These are phyloP conservation scores for Peromyscus attwateri DNA, from an alignment of 2,797 vertebrate species.

Conservation along the genomic window DNA sequence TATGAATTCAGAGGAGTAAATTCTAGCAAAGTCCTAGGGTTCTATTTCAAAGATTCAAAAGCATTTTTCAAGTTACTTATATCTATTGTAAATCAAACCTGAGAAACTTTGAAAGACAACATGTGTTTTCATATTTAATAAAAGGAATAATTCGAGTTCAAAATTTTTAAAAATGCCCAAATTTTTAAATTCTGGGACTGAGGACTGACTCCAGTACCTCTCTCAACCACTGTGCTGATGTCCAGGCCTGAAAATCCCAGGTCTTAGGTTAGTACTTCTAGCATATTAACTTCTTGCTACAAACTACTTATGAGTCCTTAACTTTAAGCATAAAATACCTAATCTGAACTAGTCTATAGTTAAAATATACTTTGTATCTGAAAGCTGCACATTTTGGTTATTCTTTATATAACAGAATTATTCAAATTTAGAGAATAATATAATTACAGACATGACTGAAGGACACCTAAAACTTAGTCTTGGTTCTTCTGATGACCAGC, in stretches of 20 bases:
- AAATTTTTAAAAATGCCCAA: slow-evolving; percentile 14
- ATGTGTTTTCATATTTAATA: slow-evolving; percentile 63
- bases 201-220: neutral
- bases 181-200: neutral
- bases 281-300: neutral
- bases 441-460: neutral
- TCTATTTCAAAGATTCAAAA: slow-evolving; percentile 60
- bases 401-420: neutral
- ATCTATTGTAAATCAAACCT: slow-evolving; percentile 43
- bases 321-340: neutral
- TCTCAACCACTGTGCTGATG: neutral
- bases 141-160: slow-evolving; percentile 41
- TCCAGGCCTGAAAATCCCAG: neutral
- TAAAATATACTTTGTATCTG: slow-evolving; percentile 37
- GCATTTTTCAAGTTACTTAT: slow-evolving; percentile 62
- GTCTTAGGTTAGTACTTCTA: slow-evolving; percentile 23
- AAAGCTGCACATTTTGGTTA: slow-evolving; percentile 38
- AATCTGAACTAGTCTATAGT: slow-evolving; percentile 5
- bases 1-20: slow-evolving; percentile 56
- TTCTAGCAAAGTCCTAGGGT: slow-evolving; percentile 35
- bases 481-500: neutral
- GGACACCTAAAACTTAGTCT: neutral
- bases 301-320: slow-evolving; percentile 5
- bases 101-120: slow-evolving; percentile 49
- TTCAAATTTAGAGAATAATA: neutral